Percentiles rank a stretch among this genome's conserved stretches.
Conservation (phyloP, 2,797 vertebrate genomes). For the Sebastes trivittatus region DNA sequence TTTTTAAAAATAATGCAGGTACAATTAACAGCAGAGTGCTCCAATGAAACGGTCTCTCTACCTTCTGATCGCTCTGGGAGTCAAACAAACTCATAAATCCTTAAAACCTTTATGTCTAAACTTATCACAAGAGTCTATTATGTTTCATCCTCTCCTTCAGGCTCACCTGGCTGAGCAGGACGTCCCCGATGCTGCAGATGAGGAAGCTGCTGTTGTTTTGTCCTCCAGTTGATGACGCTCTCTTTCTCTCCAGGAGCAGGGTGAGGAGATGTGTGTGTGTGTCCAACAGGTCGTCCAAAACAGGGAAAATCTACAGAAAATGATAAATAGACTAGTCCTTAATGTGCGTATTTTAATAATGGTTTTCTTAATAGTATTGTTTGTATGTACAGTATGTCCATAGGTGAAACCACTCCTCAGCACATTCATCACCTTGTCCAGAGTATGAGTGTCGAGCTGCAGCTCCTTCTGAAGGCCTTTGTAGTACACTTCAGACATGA, state of each 20-base stretch:
- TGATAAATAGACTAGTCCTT: neutral
- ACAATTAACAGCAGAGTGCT: no score
- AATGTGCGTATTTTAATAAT: neutral
- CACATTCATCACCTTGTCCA: slow-evolving; percentile 81
- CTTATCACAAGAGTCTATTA: neutral
- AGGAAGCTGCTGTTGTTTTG: slow-evolving; percentile 86
- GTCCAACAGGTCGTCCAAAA: slow-evolving; percentile 88
- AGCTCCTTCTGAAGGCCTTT: slow-evolving; percentile 89
- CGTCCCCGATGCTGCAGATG: slow-evolving; percentile 88
- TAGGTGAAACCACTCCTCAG: neutral
- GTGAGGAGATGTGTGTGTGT: slow-evolving; percentile 90
- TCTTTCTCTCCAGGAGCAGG: slow-evolving; percentile 88
- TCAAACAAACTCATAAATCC: neutral
- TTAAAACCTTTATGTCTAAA: neutral
- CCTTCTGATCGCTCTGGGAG: no score
- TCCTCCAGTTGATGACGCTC: slow-evolving; percentile 75
- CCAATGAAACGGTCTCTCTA: no score
- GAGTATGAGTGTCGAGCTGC: slow-evolving; percentile 84
- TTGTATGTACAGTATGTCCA: neutral
- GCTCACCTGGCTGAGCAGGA: slow-evolving; percentile 88
- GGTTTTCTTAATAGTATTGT: neutral
- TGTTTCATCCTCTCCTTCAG: neutral
- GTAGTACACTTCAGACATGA: slow-evolving; percentile 93
- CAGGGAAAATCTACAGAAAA: slow-evolving; percentile 83
- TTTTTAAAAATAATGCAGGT: no score